phyloP scores from a whole-genome alignment of 2,113 vertebrate genomes.

The Pomatorhinus ruficollis region DNA sequence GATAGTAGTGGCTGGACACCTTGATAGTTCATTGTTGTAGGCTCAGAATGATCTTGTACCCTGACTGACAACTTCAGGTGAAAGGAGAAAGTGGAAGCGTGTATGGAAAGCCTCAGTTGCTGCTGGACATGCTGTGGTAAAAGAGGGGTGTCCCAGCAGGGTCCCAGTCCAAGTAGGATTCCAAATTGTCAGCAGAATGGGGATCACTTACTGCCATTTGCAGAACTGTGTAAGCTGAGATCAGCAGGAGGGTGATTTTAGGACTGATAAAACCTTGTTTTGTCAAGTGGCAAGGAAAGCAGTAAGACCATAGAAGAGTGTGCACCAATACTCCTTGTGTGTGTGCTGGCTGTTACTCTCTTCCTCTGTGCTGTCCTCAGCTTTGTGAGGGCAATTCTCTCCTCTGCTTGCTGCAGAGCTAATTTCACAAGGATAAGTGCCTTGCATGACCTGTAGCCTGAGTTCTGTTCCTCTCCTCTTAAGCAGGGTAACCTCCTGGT shows the following conservation, averaged over 20 bases:
- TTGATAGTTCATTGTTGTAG: neutral
- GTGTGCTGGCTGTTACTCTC: neutral
- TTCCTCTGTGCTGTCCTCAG: neutral
- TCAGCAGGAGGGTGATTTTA: neutral
- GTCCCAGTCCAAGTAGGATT: neutral
- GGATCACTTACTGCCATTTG: neutral
- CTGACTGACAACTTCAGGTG: neutral
- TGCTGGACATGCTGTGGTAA: neutral
- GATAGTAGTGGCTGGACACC: neutral
- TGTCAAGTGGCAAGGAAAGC: neutral
- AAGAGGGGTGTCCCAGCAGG: neutral
- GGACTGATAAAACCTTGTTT: neutral
- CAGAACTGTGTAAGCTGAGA: neutral
- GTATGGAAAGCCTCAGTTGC: neutral
- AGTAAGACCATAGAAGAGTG: too few relatives aligned
- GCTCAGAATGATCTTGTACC: neutral
- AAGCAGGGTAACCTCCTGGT: neutral
- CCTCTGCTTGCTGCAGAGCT: neutral
- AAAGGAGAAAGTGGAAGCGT: neutral
- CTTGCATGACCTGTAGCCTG: neutral
- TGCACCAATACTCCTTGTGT: neutral
- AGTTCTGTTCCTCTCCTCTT: neutral
- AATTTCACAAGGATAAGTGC: neutral
- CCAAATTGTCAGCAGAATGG: fast-evolving
- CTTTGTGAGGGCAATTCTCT: neutral